Evolutionary conservation across 2,888 invertebrate genomes (phyloP), one percentile per base, ranked within the genome.

Genomic region (Hedychridium roseum): DNA sequence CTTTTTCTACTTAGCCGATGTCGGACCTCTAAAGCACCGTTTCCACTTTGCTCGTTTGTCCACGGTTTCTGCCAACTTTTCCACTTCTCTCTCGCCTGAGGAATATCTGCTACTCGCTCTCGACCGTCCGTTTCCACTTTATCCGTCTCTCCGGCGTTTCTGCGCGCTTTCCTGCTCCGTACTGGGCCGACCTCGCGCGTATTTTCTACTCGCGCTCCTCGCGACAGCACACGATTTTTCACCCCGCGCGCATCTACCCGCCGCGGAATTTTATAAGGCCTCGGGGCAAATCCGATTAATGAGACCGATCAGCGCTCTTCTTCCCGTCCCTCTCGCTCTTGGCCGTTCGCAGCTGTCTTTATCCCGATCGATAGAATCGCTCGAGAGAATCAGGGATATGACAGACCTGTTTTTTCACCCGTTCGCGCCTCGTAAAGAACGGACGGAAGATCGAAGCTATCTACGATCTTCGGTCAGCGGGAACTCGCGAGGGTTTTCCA

Each of bases 201-300:
- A 16, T 6, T 27, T 20, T 43, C 18, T 23, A 12, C 9, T 16
- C 31, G 31, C 23, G 1, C 38, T 7, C 39, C 11, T 11, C 31
- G 17, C 7, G n/a, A 12, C 3, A 12, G n/a, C 14, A 16, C 18
- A 27, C 27, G 36, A 32, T 15, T 26, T 15, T 40, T 26, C 30
- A 21, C 31, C 23, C 14, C 30, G n/a, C 20, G 34, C 27, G 20
- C 39, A 30, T 39, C 27, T n/a, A 14, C 20, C 43, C 20, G 47
- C 44, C 41, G 39, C 43, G 43, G 36, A 58, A 57, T 68, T 68
- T 66, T 68, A 54, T 64, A 66, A 57, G 70, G 68, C 64, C 66
- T 70, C 70, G 61, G 45, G n/a, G n/a, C 43, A 59, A 67, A 68
- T 69, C 60, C 58, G 58, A 67, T 70, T 67, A 64, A 57, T 35